Percentiles rank a stretch among this genome's conserved stretches.
These are phyloP conservation scores for Danio kyathit DNA, from an alignment of 2,797 vertebrate genomes.

Conservation along the genomic window DNA sequence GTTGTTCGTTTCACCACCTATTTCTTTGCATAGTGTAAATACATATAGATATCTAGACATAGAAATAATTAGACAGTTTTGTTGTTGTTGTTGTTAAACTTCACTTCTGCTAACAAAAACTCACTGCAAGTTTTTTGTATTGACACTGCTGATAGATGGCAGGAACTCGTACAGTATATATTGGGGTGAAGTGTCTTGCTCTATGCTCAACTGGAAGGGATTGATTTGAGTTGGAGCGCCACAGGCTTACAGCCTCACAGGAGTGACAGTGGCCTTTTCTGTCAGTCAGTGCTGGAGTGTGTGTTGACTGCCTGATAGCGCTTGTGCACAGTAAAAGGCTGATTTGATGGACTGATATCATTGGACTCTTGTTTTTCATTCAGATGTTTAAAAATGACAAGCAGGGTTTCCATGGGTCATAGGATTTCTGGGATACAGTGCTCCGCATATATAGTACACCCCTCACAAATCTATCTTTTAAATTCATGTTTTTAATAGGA, in stretches of 20 bases:
- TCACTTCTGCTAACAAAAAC: neutral
- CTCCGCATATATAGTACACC: too few relatives aligned
- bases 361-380: neutral
- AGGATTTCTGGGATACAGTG: too few relatives aligned
- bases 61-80: too few relatives aligned
- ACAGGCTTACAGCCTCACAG: neutral
- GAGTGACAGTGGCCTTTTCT: slow-evolving; percentile 8
- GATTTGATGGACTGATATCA: neutral
- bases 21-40: too few relatives aligned
- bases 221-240: neutral
- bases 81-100: neutral
- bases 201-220: neutral
- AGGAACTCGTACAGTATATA: neutral
- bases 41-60: too few relatives aligned
- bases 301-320: neutral
- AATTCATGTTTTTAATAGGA: too few relatives aligned
- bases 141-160: slow-evolving; percentile 13
- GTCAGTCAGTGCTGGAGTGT: neutral
- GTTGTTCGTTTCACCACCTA: too few relatives aligned
- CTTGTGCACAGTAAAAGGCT: neutral
- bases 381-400: too few relatives aligned
- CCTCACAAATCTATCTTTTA: too few relatives aligned
- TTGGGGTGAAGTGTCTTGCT: slow-evolving; percentile 1
- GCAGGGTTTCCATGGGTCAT: too few relatives aligned
- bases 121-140: neutral